These are phyloP conservation scores for Ostrea edulis DNA, from an alignment of 1,140 invertebrate genomes.

Conservation along the genomic window DNA sequence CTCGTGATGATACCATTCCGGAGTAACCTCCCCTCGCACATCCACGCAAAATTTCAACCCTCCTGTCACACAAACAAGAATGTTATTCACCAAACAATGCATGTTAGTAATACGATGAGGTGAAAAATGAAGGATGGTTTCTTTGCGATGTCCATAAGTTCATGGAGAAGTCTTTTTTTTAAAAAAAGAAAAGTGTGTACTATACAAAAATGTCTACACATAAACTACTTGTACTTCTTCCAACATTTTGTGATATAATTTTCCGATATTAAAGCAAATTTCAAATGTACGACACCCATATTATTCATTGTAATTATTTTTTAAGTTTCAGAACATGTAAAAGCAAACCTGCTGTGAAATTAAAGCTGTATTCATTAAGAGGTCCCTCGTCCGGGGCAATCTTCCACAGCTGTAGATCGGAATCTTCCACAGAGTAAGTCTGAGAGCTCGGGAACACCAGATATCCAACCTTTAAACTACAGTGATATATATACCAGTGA, in stretches of 20 bases:
- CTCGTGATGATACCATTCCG: slow-evolving; percentile 69
- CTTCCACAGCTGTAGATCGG: slow-evolving; percentile 68
- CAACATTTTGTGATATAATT: too few relatives aligned
- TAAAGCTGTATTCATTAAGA: slow-evolving; percentile 66
- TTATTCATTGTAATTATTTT: too few relatives aligned
- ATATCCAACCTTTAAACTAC: slow-evolving; percentile 72
- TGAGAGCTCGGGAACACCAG: slow-evolving; percentile 67
- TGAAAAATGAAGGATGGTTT: too few relatives aligned
- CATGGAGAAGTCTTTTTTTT: too few relatives aligned
- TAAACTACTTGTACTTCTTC: too few relatives aligned
- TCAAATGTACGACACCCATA: too few relatives aligned
- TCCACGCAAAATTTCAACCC: slow-evolving; percentile 60
- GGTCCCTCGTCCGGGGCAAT: slow-evolving; percentile 64
- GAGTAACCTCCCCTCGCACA: slow-evolving; percentile 62
- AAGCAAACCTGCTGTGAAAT: slow-evolving; percentile 66
- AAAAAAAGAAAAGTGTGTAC: too few relatives aligned
- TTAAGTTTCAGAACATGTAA: neutral
- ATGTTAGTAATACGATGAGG: too few relatives aligned
- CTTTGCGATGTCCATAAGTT: too few relatives aligned
- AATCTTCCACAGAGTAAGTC: slow-evolving; percentile 63
- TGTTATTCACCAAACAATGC: neutral
- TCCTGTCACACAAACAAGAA: slow-evolving; percentile 54
- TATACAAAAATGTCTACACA: too few relatives aligned
- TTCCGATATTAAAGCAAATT: too few relatives aligned
- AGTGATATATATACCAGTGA: neutral